phyloP scores from a whole-genome alignment of 2,113 vertebrate genomes.

The Leptobrachium ailaonicum region DNA sequence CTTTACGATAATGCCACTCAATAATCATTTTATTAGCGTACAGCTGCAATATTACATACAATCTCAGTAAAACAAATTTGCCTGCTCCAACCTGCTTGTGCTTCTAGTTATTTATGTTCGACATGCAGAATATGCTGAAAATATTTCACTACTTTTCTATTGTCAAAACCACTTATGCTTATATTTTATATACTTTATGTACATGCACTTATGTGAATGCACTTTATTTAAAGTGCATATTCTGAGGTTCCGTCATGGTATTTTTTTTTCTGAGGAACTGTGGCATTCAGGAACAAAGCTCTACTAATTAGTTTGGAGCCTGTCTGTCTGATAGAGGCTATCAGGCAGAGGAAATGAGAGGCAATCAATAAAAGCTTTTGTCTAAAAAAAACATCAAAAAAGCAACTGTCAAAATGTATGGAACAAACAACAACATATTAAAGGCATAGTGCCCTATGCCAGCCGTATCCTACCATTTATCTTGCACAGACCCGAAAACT shows the following conservation, averaged over 20 bases:
- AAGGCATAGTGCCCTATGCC: neutral
- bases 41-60: neutral
- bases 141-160: slow-evolving; percentile 41
- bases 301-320: slow-evolving; percentile 61
- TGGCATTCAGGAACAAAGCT: slow-evolving; percentile 56
- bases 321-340: slow-evolving; percentile 56
- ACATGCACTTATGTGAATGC: neutral
- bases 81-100: slow-evolving; percentile 35
- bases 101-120: slow-evolving; percentile 25
- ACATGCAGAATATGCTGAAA: slow-evolving; percentile 38
- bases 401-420: slow-evolving; percentile 51
- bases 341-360: slow-evolving; percentile 58
- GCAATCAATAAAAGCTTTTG: slow-evolving; percentile 57
- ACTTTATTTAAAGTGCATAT: slow-evolving; percentile 46
- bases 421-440: slow-evolving; percentile 50
- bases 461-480: neutral
- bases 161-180: slow-evolving; percentile 47
- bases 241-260: slow-evolving; percentile 54
- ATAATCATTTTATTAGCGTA: slow-evolving; percentile 22
- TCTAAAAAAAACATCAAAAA: slow-evolving; percentile 52
- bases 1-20: slow-evolving; percentile 9
- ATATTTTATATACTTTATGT: no score
- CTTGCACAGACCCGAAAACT: no score
- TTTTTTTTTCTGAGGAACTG: slow-evolving; percentile 58
- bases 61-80: slow-evolving; percentile 17